Conservation (phyloP, 2,113 vertebrate genomes). For the Ovis canadensis region DNA sequence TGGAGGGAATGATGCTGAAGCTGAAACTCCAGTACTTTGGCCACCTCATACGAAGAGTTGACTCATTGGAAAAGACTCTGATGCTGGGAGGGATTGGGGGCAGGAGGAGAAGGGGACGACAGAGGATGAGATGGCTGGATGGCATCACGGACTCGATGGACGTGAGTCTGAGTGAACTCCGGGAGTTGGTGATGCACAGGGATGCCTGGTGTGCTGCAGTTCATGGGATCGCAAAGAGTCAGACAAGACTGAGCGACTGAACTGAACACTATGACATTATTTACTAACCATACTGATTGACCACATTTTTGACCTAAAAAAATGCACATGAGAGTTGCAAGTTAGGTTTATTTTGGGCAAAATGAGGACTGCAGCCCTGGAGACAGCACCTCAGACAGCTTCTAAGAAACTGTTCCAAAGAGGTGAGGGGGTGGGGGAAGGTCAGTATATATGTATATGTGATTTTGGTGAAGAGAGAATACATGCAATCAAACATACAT, state of each 20-base stretch:
- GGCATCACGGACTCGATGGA: too few species aligned
- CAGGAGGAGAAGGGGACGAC: too few species aligned
- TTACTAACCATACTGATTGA: background rate
- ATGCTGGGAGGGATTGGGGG: too few species aligned
- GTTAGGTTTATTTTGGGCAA: background rate
- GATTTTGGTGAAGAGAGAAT: background rate
- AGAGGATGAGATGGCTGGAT: too few species aligned
- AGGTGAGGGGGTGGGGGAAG: background rate
- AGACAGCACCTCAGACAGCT: background rate
- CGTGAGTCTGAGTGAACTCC: too few species aligned
- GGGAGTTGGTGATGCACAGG: too few species aligned
- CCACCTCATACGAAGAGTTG: too few species aligned
- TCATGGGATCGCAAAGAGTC: too few species aligned
- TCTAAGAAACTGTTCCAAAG: background rate
- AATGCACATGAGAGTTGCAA: background rate
- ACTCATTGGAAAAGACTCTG: too few species aligned
- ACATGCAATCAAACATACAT: background rate
- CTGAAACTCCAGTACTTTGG: too few species aligned
- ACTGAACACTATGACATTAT: background rate
- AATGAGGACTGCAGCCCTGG: background rate
- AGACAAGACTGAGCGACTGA: fast-evolving
- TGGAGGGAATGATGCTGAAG: too few species aligned
- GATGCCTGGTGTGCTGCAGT: too few species aligned
- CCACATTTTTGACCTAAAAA: background rate
- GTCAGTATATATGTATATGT: background rate